Evolutionary conservation across 2,888 invertebrate species (phyloP).

Genomic region (Uropetala carovei): DNA sequence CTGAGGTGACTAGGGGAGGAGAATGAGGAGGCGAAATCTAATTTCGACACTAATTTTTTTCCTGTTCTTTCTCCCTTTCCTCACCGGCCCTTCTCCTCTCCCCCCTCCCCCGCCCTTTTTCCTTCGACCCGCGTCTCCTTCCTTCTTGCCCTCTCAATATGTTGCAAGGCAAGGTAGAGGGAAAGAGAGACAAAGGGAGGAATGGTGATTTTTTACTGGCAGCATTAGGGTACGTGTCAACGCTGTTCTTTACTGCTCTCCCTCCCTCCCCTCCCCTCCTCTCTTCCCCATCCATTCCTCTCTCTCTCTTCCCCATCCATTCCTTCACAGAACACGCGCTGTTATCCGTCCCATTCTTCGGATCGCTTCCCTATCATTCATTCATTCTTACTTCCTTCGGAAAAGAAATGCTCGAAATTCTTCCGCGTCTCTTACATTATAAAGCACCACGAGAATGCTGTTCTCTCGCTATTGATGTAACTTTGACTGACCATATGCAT

Average conservation of each 20-base stretch:
- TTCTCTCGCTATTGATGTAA: too few species aligned
- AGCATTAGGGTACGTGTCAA: constrained; percentile 4
- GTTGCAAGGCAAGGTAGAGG: background rate
- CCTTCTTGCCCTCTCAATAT: constrained; percentile 26
- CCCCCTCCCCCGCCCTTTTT: background rate
- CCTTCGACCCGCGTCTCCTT: background rate
- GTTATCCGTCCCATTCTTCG: too few species aligned
- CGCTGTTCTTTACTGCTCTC: background rate
- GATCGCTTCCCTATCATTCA: too few species aligned
- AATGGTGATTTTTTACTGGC: constrained; percentile 42
- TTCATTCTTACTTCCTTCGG: too few species aligned
- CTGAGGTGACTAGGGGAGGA: background rate
- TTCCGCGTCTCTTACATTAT: too few species aligned
- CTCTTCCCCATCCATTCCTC: background rate
- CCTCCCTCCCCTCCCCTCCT: background rate
- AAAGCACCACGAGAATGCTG: too few species aligned
- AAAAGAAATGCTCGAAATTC: too few species aligned
- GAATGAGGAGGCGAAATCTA: constrained; percentile 36
- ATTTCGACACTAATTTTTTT: constrained; percentile 63
- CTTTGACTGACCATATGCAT: too few species aligned
- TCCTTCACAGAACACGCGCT: too few species aligned
- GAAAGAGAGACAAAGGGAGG: background rate
- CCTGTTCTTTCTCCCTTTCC: background rate
- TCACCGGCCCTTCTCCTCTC: background rate
- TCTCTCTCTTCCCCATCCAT: background rate